Evolutionary conservation across 2,888 invertebrate genomes (phyloP), one percentile per base, ranked within the genome.

Genomic region (Blastobasis lacticolella): DNA sequence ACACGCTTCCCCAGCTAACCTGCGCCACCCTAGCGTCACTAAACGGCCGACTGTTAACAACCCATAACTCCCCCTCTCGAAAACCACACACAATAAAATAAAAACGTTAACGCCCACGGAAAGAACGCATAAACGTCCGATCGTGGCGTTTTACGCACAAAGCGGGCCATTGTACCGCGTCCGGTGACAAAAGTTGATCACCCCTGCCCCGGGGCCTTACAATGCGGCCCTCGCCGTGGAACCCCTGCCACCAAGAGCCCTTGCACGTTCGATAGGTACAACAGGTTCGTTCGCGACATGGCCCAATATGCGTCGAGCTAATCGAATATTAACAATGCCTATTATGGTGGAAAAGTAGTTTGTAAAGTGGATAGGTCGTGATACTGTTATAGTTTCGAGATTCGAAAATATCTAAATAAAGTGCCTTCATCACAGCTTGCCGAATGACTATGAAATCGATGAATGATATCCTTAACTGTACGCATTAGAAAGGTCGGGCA

Each of bases 181-280:
- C 49, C 52, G 52, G 48, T 49, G 46, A 50, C 49, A 53, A 51
- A 50, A 52, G 50, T 53, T 55, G 53, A 49, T 50, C 45, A 45
- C 47, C 50, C 49, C 48, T 41, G 48, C 6, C n/a, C 10, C 38
- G 44, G 51, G 48, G 43, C 46, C 10, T 45, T 38, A 37, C n/a
- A 43, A 43, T 42, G 49, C 44, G 46, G 44, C 7, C 38, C 45
- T 38, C 43, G 7, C 49, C 46, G 50, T 50, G 50, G 52, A 50
- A 51, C 36, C 46, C 49, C 47, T 49, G 49, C 44, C 42, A 49
- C 52, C 23, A 45, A 42, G 50, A 50, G 23, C 40, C 10, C 46
- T 57, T 50, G 53, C 55, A 55, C 52, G 23, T 23, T 23, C 23
- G 23, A 48, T 37, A 51, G 49, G 46, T 50, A 57, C 57, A 57